Base-by-base conservation (phyloP, 2,888 invertebrate genomes). In the Girardia tigrina region DNA sequence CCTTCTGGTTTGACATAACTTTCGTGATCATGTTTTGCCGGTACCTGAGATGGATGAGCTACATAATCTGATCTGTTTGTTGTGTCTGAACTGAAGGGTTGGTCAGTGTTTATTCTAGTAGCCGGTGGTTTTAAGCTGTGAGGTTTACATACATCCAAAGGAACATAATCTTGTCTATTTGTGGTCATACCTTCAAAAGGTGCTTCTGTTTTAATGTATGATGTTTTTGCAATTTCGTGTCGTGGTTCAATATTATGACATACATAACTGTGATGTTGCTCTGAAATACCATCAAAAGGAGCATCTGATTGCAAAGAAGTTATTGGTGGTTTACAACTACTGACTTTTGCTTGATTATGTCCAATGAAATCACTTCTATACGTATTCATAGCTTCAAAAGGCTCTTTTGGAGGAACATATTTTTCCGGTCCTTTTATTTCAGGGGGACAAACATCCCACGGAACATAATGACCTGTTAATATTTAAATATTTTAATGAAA, bases 301-400 rank as follows among this genome's bases (percentile, higher is more conserved):
- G 56, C 56, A 56, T 56, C 56, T 56, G 56, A 56, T 56, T 56
- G n/a, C n/a, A 56, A 8, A 8, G 56, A 56, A 56, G 56, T 56
- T 4, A 56, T n/a, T 56, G 56, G 56, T 56, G 56, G 56, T n/a
- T 56, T 56, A n/a, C 56, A 56, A 16, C 56, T 56, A 56, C 56
- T 56, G 20, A 56, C n/a, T 56, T 56, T 56, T 8, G 56, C n/a
- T 56, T 56, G 56, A 2, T 56, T 23, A 16, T 56, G n/a, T 8
- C 20, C 20, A n/a, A 56, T 8, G n/a, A 56, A 36, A 36, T 36
- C 36, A 36, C 36, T 36, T 36, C 36, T 36, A 36, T 36, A 36
- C 12, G 36, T 36, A 16, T 36, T 36, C 16, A 16, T 36, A 36
- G 36, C 36, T 12, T 36, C 36, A 36, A 36, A 36, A 36, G 36